Evolutionary conservation across 2,888 invertebrate species (phyloP), one percentile per base, ranked within the genome.

Genomic region (Ceratothoa steindachneri): DNA sequence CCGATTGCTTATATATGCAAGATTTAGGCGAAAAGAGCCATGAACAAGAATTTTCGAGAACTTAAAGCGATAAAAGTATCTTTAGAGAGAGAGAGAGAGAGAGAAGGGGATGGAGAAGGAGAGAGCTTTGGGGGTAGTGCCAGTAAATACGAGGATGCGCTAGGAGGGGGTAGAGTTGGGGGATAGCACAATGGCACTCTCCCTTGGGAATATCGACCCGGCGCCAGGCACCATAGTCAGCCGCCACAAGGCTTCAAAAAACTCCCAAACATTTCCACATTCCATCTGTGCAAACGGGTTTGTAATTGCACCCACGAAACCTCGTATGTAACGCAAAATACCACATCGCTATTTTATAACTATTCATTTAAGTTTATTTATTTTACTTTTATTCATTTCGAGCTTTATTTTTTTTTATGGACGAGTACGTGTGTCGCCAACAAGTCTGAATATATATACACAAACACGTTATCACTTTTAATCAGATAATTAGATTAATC

Each of bases 121-220:
- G 29, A 27, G 53, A 53, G 52, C 5, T 22, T 4, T 15, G 19
- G 51, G 24, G 19, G 4, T 41, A 7, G 9, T 29, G 67, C 28
- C 27, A 19, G 7, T 64, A 4, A 64, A 27, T 19, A 27, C 28
- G 65, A n/a, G 65, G 24, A 28, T 64, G 65, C 3, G 65, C 9
- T 24, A 22, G 19, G 60, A 5, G 30, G 9, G 24, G 28, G 29
- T 24, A 28, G 27, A n/a, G n/a, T 7, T 19, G 41, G 68, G 68
- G 41, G 41, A 30, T 68, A n/a, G 7, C 29, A 27, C 52, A 27
- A 53, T 19, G 69, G 53, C 3, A 30, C 1, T 41, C n/a, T n/a
- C 30, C 68, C 41, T 0, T 0, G 68, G 68, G 68, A 31, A 31
- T 41, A 67, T 41, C 30, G 31, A 30, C 68, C 68, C 30, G 30